A percentile compares a stretch with the other conserved stretches of the same genome.
These are phyloP conservation scores for Platyura marginata DNA, from an alignment of 1,140 invertebrate species.

Conservation along the genomic window DNA sequence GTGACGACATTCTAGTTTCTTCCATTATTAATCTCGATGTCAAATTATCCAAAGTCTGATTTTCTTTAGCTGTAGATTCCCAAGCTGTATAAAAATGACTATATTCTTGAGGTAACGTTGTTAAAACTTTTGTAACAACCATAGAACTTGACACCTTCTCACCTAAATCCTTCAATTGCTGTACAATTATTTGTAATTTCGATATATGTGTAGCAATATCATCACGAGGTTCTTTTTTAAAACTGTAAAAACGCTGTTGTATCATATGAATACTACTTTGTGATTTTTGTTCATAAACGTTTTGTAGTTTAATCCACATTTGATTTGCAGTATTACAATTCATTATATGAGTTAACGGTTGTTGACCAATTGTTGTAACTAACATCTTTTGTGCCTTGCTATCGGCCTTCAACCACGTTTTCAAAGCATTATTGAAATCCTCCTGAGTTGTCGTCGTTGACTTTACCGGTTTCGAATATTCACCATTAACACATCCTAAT, in stretches of 20 bases:
- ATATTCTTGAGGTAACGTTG: slow-evolving; percentile 11
- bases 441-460: not conserved
- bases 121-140: slow-evolving; percentile 17
- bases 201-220: slow-evolving; percentile 8
- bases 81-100: slow-evolving; percentile 13
- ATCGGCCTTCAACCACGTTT: slow-evolving; percentile 7
- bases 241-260: slow-evolving; percentile 15
- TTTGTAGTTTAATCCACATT: slow-evolving; percentile 19
- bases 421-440: not conserved
- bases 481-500: slow-evolving; percentile 6
- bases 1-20: slow-evolving; percentile 7
- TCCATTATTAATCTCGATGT: slow-evolving; percentile 9
- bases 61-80: slow-evolving; percentile 8
- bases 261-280: slow-evolving; percentile 17
- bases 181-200: slow-evolving; percentile 6
- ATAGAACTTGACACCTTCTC: slow-evolving; percentile 10
- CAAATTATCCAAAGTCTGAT: slow-evolving; percentile 10
- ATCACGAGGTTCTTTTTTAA: slow-evolving; percentile 7
- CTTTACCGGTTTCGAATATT: not conserved
- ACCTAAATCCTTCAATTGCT: slow-evolving; percentile 10
- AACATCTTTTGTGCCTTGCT: slow-evolving; percentile 11
- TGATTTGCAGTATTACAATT: slow-evolving; percentile 13
- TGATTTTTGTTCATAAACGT: slow-evolving; percentile 20
- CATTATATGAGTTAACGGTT: slow-evolving; percentile 15
- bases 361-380: slow-evolving; percentile 9